Base-by-base conservation (phyloP, 1,140 invertebrate species). In the Phthorimaea operculella region DNA sequence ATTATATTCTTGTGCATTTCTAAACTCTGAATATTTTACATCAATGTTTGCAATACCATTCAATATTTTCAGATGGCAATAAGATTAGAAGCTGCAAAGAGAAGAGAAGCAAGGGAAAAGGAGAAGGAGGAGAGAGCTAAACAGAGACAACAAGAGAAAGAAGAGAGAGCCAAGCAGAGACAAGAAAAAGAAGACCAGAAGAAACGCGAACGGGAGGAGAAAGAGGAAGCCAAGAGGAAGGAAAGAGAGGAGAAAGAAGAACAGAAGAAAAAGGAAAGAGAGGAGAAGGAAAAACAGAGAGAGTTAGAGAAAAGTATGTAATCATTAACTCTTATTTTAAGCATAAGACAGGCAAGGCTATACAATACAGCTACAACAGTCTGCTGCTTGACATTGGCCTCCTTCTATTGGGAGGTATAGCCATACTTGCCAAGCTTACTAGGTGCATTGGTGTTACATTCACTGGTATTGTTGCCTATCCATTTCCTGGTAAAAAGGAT, bases 261-360 rank as follows among this genome's bases (percentile, higher is more conserved):
- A 54, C 78, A 83, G 62, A 78, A 71, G 9, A 81, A 72, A 49
- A 88, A 88, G 66, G 87, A 89, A 64, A 79, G 70, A 21, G 85
- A 88, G 54, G 84, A 87, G 59, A 89, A 87, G 58, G 86, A 88
- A 63, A 81, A 85, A 54, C 72, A 78, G 52, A 83, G 78, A 52
- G 75, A 83, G 54, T 56, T 83, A 60, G 85, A 87, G 61, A 83
- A 81, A 72, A 86, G 83, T 83, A 57, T 70, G 68, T 28, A 4
- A 28, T 28, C 21, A 28, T 28, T 28, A 28, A 4, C 6, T 28
- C 2, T 28, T 28, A 6, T 28, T 28, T 6, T 28, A 28, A 28
- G 21, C 21, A 4, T 28, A 4, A 6, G 21, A 28, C 21, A 28
- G 6, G 2, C 21, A 28, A 28, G 21, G 21, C 21, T 4, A 28